Base-by-base conservation (phyloP, 2,113 vertebrate species). In the Eudyptes chrysolophus region DNA sequence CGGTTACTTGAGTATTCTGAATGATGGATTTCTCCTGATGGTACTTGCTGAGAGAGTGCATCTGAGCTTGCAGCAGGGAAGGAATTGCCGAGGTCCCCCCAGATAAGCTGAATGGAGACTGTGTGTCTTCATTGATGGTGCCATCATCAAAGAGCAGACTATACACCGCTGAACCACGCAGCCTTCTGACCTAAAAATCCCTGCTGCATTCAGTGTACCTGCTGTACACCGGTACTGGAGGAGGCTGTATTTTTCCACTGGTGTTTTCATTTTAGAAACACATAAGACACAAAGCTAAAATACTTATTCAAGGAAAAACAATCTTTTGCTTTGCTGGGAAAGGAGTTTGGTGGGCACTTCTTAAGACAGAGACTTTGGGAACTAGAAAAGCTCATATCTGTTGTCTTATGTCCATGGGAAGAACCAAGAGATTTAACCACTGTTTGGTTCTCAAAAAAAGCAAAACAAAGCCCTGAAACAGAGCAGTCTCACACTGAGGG, bases 91-190 rank as follows among this genome's bases (percentile, higher is more conserved):
- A 87, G 11, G 5, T 66, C 11, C 8, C 15, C 13, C 8, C n/a
- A 34, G 7, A 69, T 20, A 11, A 70, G 8, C n/a, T 57, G 32
- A 46, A 51, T 25, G 18, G 4, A 1, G 2, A 26, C 7, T 54
- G 4, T 4, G 3, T 19, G 8, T 36, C 66, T 83, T 14, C 24
- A 22, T 7, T 14, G n/a, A 44, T 22, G 5, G 22, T 62, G 27
- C 13, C 3, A 26, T 11, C 40, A 29, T 38, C 21, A 25, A 65
- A 44, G 34, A 55, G 6, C 12, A 89, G 16, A 48, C 3, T 42
- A 5, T 16, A 49, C 2, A 24, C 2, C 0, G 0, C 17, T 15
- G 36, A 84, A 26, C 7, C 11, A 26, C 7, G 3, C 10, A 62
- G 49, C 3, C 5, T 15, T 78, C n/a, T 76, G 48, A 76, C 13